Conservation (phyloP, 2,797 vertebrate genomes). For the Gambelia wislizenii region DNA sequence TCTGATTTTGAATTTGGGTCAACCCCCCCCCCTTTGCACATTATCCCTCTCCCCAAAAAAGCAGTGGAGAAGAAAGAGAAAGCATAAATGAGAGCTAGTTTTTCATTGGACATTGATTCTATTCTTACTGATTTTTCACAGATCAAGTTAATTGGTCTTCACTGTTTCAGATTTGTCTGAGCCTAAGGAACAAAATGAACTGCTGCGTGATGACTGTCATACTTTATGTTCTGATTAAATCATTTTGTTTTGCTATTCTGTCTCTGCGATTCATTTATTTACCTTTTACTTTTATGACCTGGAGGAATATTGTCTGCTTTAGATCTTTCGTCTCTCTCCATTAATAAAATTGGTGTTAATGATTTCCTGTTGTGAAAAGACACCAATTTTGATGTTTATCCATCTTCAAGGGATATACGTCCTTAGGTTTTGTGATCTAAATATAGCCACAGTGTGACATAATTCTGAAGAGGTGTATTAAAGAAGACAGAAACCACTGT, state of each 20-base stretch:
- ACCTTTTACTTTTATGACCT: slow-evolving; percentile 28
- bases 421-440: slow-evolving; percentile 31
- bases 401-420: slow-evolving; percentile 22
- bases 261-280: slow-evolving; percentile 21
- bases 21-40: too few relatives aligned
- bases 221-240: slow-evolving; percentile 20
- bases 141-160: slow-evolving; percentile 28
- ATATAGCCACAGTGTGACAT: slow-evolving; percentile 32
- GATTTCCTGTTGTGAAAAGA: slow-evolving; percentile 34
- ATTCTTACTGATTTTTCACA: slow-evolving; percentile 1
- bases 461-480: slow-evolving; percentile 23
- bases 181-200: slow-evolving; percentile 15
- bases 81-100: neutral
- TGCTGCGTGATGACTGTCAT: neutral
- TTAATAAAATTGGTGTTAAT: slow-evolving; percentile 36
- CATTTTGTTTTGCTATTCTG: slow-evolving; percentile 16
- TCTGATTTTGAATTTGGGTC: too few relatives aligned
- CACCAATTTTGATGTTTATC: slow-evolving; percentile 31
- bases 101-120: slow-evolving; percentile 15
- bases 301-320: slow-evolving; percentile 26
- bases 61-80: neutral
- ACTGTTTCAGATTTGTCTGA: slow-evolving; percentile 18
- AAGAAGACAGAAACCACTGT: slow-evolving; percentile 10
- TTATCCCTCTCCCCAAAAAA: neutral
- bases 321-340: slow-evolving; percentile 4